These are phyloP conservation scores for Salvelinus fontinalis DNA, from an alignment of 2,113 vertebrate genomes.

Conservation along the genomic window DNA sequence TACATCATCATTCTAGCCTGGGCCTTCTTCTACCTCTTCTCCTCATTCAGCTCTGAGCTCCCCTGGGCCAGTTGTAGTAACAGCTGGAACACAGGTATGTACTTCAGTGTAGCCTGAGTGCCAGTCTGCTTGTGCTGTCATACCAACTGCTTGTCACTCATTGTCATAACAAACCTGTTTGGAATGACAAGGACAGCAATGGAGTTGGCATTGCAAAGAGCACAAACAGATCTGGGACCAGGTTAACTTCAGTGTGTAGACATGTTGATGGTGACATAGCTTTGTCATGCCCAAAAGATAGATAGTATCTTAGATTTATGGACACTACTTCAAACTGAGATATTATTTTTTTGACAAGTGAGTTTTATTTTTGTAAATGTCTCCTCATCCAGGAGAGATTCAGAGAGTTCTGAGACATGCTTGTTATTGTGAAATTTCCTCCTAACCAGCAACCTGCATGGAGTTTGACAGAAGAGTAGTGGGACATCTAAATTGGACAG, in stretches of 20 bases:
- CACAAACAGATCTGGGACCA: no score
- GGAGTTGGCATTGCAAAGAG: no score
- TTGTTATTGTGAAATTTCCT: constrained; percentile 11
- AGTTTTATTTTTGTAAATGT: neutral
- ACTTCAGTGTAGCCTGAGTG: no score
- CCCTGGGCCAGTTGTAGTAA: constrained; percentile 90
- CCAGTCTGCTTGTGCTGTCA: neutral
- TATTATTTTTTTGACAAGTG: neutral
- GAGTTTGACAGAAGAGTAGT: constrained; percentile 69
- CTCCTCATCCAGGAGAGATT: neutral
- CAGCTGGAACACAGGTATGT: constrained; percentile 89
- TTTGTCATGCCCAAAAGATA: no score
- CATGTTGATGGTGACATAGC: accelerated
- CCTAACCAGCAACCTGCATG: constrained; percentile 78
- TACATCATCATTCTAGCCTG: constrained; percentile 95
- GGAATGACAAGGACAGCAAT: no score
- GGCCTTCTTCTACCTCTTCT: constrained; percentile 96
- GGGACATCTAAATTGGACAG: constrained; percentile 59
- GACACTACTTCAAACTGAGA: no score
- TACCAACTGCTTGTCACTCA: no score
- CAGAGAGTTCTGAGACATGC: neutral
- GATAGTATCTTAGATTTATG: no score
- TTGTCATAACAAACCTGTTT: no score
- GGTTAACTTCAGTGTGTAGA: no score
- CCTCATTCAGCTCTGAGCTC: constrained; percentile 83